Evolutionary conservation across 2,113 vertebrate genomes (phyloP).

Genomic region (Gambusia holbrooki): DNA sequence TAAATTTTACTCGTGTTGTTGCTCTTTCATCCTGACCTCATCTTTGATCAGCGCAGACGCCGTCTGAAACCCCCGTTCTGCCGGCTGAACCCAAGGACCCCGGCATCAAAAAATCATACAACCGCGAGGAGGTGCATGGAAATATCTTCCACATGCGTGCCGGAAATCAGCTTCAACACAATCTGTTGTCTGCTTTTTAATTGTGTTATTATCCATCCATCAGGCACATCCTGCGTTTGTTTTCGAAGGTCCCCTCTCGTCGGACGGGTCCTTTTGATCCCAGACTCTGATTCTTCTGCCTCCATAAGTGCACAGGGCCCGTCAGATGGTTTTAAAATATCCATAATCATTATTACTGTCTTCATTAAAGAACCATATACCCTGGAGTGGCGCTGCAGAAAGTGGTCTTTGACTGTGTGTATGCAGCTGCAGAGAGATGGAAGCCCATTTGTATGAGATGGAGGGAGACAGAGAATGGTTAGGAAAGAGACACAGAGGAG

Average conservation of each 20-base stretch:
- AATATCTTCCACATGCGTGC: neutral
- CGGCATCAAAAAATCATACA: slow-evolving; percentile 25
- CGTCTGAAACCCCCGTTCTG: slow-evolving; percentile 33
- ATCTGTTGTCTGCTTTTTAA: neutral
- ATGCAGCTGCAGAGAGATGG: slow-evolving; percentile 56
- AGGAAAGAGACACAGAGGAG: slow-evolving; percentile 33
- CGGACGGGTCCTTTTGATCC: slow-evolving; percentile 15
- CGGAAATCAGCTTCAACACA: slow-evolving; percentile 6
- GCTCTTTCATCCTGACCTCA: slow-evolving; percentile 56
- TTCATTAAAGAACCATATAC: slow-evolving; percentile 78
- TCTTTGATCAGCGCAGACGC: slow-evolving; percentile 48
- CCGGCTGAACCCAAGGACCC: slow-evolving; percentile 31
- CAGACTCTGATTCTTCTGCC: slow-evolving; percentile 18
- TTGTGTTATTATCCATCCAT: neutral
- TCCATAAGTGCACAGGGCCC: slow-evolving; percentile 43
- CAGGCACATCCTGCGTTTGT: neutral
- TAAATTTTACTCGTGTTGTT: slow-evolving; percentile 27
- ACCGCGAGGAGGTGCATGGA: neutral
- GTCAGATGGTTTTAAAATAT: slow-evolving; percentile 68
- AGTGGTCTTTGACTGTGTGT: slow-evolving; percentile 71
- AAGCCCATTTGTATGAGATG: slow-evolving; percentile 56
- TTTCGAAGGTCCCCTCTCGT: neutral
- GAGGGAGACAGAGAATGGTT: slow-evolving; percentile 45
- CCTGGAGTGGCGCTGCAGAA: slow-evolving; percentile 66
- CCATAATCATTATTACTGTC: slow-evolving; percentile 74